Evolutionary conservation across 1,140 invertebrate species (phyloP), one percentile per base, ranked within the genome.

Genomic region (Ceratitis capitata): DNA sequence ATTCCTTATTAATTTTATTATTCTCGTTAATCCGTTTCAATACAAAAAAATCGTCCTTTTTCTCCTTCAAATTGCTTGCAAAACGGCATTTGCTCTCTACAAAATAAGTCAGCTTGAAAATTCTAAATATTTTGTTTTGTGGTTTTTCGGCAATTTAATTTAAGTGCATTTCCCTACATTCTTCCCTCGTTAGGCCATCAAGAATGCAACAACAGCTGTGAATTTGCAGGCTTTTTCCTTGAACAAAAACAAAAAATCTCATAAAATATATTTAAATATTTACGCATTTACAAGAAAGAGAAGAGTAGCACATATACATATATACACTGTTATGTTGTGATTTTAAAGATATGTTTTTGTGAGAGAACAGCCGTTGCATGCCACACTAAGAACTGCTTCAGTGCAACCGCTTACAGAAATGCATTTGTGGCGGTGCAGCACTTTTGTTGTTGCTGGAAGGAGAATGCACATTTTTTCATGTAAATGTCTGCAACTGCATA

Each of bases 141-240:
- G 61, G 61, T 35, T 69, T 56, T 9, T 16, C 51, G 35, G 29
- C 61, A 69, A 39, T 69, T 64, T 64, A 35, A 64, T 64, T 69
- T 69, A 69, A 69, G 61, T 69, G 61, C 61, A 69, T 69, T 69
- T 69, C 32, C 32, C 39, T 29, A 69, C 29, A n/a, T n/a, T n/a
- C n/a, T 39, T 19, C 14, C n/a, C 61, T 69, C 32, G 32, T 69
- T 69, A 69, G 61, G n/a, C 16, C 9, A 69, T 69, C 29, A 69
- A 69, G 39, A 69, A 69, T 69, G 32, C 32, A 69, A 69, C 61
- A 39, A 16, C 32, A 69, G 32, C 61, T 16, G 61, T 16, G n/a
- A n/a, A 6, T 29, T 69, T 16, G 16, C n/a, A 69, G 61, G 32
- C 61, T 29, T 61, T 69, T 56, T 69, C 39, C 32, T 19, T 69